These are phyloP conservation scores for Mycalesis mineus DNA, from an alignment of 2,888 invertebrate genomes.

Conservation along the genomic window DNA sequence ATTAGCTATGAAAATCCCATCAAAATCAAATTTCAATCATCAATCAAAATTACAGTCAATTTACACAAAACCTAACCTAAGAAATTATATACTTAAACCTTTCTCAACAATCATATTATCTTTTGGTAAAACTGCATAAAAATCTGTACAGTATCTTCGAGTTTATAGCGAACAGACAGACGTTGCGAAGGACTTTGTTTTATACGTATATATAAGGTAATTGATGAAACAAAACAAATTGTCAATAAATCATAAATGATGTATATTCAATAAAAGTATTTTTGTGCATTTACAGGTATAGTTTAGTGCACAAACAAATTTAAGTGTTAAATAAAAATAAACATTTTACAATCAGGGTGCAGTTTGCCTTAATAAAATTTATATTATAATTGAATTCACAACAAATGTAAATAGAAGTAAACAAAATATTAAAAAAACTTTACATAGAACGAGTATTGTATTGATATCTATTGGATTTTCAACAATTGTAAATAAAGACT, in stretches of 20 bases:
- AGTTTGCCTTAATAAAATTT: neutral
- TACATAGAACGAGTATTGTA: constrained; percentile 4
- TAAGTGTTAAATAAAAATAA: neutral
- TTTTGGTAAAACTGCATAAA: no score
- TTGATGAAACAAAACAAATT: no score
- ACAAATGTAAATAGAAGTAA: neutral
- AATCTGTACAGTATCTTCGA: no score
- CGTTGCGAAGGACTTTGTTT: no score
- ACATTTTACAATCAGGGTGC: neutral
- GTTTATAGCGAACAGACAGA: no score
- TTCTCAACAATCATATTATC: no score
- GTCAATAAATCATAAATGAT: neutral
- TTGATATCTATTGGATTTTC: neutral
- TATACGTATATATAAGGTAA: no score
- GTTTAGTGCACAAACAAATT: neutral
- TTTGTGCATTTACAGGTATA: constrained; percentile 10
- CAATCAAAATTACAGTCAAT: no score
- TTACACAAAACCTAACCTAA: no score
- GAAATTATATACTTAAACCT: no score
- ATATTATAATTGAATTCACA: neutral
- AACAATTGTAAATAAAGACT: constrained; percentile 4
- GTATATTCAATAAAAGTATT: constrained; percentile 4
- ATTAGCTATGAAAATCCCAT: no score
- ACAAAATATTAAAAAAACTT: neutral
- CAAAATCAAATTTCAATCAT: no score